These are phyloP conservation scores for Eubucco bourcierii DNA, from an alignment of 2,113 vertebrate genomes.

Conservation along the genomic window DNA sequence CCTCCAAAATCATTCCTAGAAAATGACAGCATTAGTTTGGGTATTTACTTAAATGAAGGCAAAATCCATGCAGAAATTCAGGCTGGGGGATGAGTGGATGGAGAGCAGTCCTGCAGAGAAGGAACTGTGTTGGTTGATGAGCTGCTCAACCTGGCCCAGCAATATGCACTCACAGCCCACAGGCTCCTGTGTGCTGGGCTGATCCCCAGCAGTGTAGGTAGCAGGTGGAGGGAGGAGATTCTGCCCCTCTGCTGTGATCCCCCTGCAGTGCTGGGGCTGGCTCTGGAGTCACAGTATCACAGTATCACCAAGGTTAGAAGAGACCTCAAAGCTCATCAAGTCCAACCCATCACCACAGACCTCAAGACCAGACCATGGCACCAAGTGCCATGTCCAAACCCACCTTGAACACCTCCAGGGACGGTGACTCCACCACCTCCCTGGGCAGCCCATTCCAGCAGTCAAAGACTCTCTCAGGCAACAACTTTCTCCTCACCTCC, in stretches of 20 bases:
- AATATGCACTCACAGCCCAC: not conserved
- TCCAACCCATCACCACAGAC: no score
- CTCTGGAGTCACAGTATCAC: no score
- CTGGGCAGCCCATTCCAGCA: no score
- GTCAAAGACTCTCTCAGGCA: no score
- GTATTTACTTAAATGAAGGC: slow-evolving; percentile 34
- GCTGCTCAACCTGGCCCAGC: no score
- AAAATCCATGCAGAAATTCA: not conserved
- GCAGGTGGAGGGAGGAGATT: not conserved
- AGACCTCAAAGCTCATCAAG: no score
- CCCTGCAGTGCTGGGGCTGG: not conserved
- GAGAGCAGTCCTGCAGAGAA: not conserved
- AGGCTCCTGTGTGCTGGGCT: not conserved
- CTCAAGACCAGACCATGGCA: no score
- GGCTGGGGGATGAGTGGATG: not conserved
- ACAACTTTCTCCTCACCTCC: no score
- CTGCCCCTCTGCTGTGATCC: not conserved
- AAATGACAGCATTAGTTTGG: not conserved
- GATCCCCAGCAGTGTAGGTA: not conserved
- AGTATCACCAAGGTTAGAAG: no score
- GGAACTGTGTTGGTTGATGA: not conserved
- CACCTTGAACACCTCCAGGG: no score
- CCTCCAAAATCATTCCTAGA: not conserved
- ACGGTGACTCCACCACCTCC: no score
- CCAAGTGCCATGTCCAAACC: no score